Evolutionary conservation across 2,113 vertebrate genomes (phyloP), one percentile per base, ranked within the genome.

Genomic region (Lepidothrix coronata): DNA sequence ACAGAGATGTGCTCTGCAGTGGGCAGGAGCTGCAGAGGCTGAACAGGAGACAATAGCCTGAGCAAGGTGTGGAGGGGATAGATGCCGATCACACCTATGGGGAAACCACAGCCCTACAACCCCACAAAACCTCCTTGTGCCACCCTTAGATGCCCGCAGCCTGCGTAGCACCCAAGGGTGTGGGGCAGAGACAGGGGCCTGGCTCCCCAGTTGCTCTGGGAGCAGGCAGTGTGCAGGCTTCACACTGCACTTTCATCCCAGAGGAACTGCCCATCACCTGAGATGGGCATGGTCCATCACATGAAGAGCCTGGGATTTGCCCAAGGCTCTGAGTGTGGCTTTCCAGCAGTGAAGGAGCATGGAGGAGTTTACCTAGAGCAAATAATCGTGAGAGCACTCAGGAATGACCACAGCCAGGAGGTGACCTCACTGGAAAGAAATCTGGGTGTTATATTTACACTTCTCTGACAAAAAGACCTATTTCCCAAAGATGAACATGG

Each of bases 81-180:
- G 51, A 3, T 79, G 44, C 51, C 12, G 25, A 25, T 48, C 54
- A 20, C 1, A 3, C 5, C 48, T 66, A 3, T 0, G 2, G 61
- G 44, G 22, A 33, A 95, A 28, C 23, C 62, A 48, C 75, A 55
- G 31, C n/a, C 37, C 33, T 74, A 11, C 59, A 66, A 37, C 21
- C 67, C 59, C 30, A 31, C 7, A 22, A 77, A 84, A 48, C 5
- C 31, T 88, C 66, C 30, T 14, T n/a, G 52, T 55, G 49, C 28
- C 19, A 27, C 52, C 48, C 17, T 7, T 0, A 51, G 62, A 22
- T 27, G 43, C 14, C 78, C 33, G 33, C 8, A 58, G 48, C 20
- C 33, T 0, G 1, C 1, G 0, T 0, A 61, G 23, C 51, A 71
- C n/a, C 28, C 0, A 0, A 15, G 71, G 37, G 9, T 62, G 43